Evolutionary conservation across 2,888 invertebrate genomes (phyloP).

Genomic region (Synanthedon myopaeformis): DNA sequence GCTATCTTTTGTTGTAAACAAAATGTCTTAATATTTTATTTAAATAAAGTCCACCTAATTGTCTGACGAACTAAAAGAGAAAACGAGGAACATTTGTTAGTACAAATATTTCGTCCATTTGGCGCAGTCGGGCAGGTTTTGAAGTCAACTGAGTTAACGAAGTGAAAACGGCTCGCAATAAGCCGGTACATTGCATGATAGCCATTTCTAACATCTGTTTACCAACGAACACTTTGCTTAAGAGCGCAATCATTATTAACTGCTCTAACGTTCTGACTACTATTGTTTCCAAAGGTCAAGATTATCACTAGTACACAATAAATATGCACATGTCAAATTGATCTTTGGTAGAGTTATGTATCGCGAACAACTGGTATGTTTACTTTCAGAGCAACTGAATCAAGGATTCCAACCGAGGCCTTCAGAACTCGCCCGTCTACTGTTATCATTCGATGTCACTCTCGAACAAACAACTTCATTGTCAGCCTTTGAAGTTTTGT

Average conservation of each 20-base stretch:
- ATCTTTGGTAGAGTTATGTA: slow-evolving; percentile 5
- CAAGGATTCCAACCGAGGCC: slow-evolving; percentile 28
- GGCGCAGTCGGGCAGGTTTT: slow-evolving; percentile 42
- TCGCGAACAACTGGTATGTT: slow-evolving; percentile 22
- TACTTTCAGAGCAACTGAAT: slow-evolving; percentile 13
- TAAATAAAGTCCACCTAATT: not conserved
- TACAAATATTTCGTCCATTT: slow-evolving; percentile 54
- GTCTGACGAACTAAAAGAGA: slow-evolving; percentile 36
- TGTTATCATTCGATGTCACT: slow-evolving; percentile 36
- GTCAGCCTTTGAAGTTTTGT: slow-evolving; percentile 26
- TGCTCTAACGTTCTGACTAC: slow-evolving; percentile 31
- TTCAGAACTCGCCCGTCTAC: slow-evolving; percentile 18
- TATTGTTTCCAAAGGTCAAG: slow-evolving; percentile 50
- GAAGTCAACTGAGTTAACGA: slow-evolving; percentile 35
- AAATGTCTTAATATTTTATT: not conserved
- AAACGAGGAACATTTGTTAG: slow-evolving; percentile 45
- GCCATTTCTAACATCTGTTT: slow-evolving; percentile 42
- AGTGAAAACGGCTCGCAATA: slow-evolving; percentile 48
- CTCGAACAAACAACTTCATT: slow-evolving; percentile 46
- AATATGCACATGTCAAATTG: slow-evolving; percentile 23
- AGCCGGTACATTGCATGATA: slow-evolving; percentile 44
- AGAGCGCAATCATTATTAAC: slow-evolving; percentile 29
- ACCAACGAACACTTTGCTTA: slow-evolving; percentile 37
- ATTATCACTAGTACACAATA: slow-evolving; percentile 16
- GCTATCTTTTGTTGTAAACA: too few species aligned